A percentile compares a stretch with the other conserved stretches of the same genome.
These are phyloP conservation scores for Setipinna tenuifilis DNA, from an alignment of 2,797 vertebrate genomes.

Conservation along the genomic window DNA sequence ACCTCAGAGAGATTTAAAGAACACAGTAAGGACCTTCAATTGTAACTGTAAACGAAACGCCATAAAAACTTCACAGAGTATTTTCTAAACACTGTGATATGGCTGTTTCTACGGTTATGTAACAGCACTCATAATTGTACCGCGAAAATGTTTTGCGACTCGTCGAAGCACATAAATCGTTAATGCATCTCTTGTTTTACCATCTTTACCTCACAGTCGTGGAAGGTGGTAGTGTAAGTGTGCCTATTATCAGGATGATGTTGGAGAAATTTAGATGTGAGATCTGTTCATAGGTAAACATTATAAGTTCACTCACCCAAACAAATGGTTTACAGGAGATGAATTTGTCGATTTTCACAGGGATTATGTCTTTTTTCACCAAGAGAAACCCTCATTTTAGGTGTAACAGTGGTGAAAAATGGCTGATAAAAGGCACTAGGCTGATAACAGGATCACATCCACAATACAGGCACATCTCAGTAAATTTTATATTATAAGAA, in stretches of 20 bases:
- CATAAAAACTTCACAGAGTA: not conserved
- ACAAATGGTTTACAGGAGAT: no score
- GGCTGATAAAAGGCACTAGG: no score
- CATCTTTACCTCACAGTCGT: not conserved
- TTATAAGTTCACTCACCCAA: no score
- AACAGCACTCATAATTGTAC: not conserved
- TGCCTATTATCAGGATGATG: no score
- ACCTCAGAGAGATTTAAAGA: not conserved
- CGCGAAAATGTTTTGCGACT: not conserved
- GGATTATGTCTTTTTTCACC: not conserved
- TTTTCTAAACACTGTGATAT: not conserved
- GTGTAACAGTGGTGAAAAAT: no score
- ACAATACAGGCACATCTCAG: no score
- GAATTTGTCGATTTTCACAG: no score
- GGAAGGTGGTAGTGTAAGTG: not conserved
- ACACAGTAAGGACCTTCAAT: not conserved
- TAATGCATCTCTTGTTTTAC: not conserved
- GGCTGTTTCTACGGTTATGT: not conserved
- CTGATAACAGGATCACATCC: no score
- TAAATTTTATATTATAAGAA: no score
- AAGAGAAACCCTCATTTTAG: no score
- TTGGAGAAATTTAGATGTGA: no score
- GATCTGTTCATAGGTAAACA: no score
- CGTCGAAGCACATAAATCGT: not conserved
- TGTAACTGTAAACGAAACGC: not conserved